Evolutionary conservation across 2,113 vertebrate species (phyloP).

Genomic region (Albula glossodonta): DNA sequence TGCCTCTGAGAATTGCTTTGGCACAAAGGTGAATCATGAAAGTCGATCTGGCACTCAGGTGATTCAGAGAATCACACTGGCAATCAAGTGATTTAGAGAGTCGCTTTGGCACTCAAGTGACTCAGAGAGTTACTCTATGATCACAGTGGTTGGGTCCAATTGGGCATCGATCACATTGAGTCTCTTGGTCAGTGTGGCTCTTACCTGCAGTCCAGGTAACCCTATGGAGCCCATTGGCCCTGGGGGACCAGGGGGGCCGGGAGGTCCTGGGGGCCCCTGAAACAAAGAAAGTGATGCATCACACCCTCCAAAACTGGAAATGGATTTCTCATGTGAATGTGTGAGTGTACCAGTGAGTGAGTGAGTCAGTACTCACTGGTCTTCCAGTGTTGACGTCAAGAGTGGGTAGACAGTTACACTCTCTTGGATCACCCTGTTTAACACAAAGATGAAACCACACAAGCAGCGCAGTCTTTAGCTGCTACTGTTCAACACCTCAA

Average conservation of each 20-base stretch:
- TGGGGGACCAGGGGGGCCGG: not conserved
- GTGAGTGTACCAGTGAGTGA: not conserved
- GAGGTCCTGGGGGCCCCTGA: not conserved
- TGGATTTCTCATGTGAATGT: not conserved
- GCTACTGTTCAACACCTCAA: not conserved
- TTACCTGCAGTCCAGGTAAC: not conserved
- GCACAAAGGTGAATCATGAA: too few relatives aligned
- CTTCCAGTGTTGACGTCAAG: not conserved
- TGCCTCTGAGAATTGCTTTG: too few relatives aligned
- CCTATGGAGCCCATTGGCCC: not conserved
- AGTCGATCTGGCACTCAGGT: too few relatives aligned
- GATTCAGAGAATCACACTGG: too few relatives aligned
- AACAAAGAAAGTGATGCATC: not conserved
- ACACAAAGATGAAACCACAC: not conserved
- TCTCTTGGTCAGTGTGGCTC: not conserved
- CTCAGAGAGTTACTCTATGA: too few relatives aligned
- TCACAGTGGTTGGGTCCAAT: not conserved
- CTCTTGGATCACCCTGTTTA: not conserved
- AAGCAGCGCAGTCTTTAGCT: not conserved
- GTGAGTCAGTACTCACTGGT: not conserved
- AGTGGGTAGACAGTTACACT: not conserved
- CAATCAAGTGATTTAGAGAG: too few relatives aligned
- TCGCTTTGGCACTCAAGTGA: too few relatives aligned
- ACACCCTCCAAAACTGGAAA: too few relatives aligned
- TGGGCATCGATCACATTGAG: not conserved